Percentiles rank a stretch among this genome's conserved stretches.
These are phyloP conservation scores for Pangasius macronema DNA, from an alignment of 2,797 vertebrate genomes.

Conservation along the genomic window DNA sequence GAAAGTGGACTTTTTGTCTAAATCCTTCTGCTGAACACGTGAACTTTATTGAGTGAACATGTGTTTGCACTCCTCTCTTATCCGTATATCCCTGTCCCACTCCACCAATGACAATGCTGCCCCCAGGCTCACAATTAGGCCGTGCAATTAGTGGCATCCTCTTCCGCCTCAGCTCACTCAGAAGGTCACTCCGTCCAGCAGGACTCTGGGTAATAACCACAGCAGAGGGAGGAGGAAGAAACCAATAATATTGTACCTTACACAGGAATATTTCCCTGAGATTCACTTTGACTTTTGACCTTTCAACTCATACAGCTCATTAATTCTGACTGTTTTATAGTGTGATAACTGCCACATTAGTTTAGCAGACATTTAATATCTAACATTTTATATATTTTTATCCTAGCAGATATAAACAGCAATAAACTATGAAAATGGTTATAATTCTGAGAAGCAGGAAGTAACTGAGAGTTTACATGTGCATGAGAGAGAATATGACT, in stretches of 20 bases:
- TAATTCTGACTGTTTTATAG: background rate
- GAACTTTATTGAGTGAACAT: constrained; percentile 15
- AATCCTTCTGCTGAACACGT: background rate
- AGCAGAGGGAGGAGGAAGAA: constrained; percentile 38
- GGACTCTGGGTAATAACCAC: constrained; percentile 25
- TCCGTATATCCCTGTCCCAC: constrained; percentile 54
- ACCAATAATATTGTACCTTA: background rate
- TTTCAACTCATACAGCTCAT: background rate
- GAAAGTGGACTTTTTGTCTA: background rate
- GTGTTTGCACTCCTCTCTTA: constrained; percentile 29
- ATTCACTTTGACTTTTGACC: background rate
- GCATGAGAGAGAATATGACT: background rate
- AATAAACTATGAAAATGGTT: background rate
- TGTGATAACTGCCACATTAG: background rate
- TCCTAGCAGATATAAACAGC: background rate
- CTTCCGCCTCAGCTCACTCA: constrained; percentile 71
- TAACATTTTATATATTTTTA: background rate
- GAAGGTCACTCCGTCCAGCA: constrained; percentile 67
- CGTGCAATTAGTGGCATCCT: constrained; percentile 63
- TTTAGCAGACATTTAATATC: background rate
- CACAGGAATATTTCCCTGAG: constrained; percentile 27
- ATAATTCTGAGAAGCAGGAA: background rate
- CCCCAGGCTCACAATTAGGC: constrained; percentile 71
- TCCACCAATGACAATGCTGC: constrained; percentile 63
- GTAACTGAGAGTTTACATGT: background rate